Evolutionary conservation across 2,888 invertebrate species (phyloP), one percentile per base, ranked within the genome.

Genomic region (Nineta flava): DNA sequence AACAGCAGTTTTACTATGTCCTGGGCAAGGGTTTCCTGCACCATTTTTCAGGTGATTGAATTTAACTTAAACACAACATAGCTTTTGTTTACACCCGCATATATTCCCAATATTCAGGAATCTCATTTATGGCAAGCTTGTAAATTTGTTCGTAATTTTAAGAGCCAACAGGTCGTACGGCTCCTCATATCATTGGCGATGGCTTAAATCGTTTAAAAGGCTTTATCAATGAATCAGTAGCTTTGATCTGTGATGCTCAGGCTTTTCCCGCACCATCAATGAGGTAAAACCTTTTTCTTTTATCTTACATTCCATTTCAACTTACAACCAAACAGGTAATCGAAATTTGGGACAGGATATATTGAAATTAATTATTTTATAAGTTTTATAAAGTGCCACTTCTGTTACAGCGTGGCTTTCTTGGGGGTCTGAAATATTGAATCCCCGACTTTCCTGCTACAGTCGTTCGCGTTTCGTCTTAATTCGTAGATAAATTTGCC

Each of bases 221-320:
- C 46, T 49, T 41, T 54, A 50, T 54, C 38, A 53, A 52, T 32
- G 47, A 54, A 48, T 48, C 56, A 26, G 59, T 69, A 26, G 64
- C 67, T 1, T 59, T 74, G n/a, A 59, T 73, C 26, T 77, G 76
- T 56, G 67, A 73, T 54, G 74, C 72, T 6, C 76, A 77, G 62
- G 69, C 74, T 1, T 75, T 68, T 62, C 77, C 76, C 12, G 65
- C 68, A 16, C 75, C 76, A 12, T 60, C 63, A 47, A 74, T 73
- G 68, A 74, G 76, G 76, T 73, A 69, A 34, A 19, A n/a, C n/a
- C n/a, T n/a, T n/a, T 42, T 47, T 47, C 5, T 26, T 19, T 19
- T 3, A 19, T 3, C 19, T 19, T 3, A 26, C 7, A 7, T 26
- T 6, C 26, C 26, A 6, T 26, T 6, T 26, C 26, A 6, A 26